Evolutionary conservation across 2,797 vertebrate genomes (phyloP).

Genomic region (Cryptoblepharus egeriae): DNA sequence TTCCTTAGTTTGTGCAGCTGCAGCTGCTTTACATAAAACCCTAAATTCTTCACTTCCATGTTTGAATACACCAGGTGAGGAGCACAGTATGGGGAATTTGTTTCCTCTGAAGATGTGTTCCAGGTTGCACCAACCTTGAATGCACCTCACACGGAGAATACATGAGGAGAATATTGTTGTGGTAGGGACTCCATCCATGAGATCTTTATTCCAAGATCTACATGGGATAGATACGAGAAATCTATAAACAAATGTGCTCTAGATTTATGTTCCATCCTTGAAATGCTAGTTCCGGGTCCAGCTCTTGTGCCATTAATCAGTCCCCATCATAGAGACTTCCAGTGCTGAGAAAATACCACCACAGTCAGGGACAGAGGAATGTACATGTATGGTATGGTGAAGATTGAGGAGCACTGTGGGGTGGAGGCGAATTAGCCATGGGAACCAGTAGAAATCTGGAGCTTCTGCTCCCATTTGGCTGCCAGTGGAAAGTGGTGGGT

Average conservation of each 20-base stretch:
- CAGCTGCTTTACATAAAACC: no score
- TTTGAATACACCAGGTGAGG: no score
- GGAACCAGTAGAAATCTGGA: neutral
- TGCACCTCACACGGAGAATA: neutral
- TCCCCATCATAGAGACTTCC: neutral
- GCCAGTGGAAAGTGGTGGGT: conserved; percentile 15
- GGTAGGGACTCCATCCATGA: neutral
- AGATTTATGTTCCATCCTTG: neutral
- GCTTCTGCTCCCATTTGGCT: neutral
- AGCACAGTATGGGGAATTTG: no score
- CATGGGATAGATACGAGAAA: neutral
- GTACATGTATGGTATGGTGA: neutral
- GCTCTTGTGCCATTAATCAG: neutral
- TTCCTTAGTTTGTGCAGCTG: no score
- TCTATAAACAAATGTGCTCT: neutral
- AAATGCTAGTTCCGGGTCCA: neutral
- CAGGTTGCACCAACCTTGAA: neutral
- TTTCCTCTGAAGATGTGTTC: no score
- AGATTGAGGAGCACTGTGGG: conserved; percentile 9
- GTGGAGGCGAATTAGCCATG: neutral
- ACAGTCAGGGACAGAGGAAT: neutral
- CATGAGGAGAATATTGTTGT: neutral
- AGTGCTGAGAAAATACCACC: neutral
- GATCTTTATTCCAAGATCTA: no score
- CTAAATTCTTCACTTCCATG: no score